These are phyloP conservation scores for Lysiphlebus fabarum DNA, from an alignment of 1,140 invertebrate genomes.

Conservation along the genomic window DNA sequence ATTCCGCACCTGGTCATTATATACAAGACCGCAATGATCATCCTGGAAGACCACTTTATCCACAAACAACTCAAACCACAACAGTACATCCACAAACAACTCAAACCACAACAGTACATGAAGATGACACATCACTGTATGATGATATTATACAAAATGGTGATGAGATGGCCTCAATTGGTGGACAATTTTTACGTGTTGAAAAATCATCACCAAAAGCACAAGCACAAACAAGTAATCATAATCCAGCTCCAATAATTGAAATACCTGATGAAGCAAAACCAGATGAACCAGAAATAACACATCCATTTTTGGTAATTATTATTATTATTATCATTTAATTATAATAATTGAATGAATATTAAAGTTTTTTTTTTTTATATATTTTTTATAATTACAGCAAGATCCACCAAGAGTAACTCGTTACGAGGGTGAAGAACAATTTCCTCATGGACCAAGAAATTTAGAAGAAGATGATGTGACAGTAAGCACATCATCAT, in stretches of 20 bases:
- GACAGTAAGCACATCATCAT: slow-evolving; percentile 32
- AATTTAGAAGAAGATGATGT: slow-evolving; percentile 60
- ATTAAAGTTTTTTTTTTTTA: slow-evolving; percentile 32
- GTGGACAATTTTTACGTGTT: slow-evolving; percentile 46
- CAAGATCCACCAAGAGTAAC: slow-evolving; percentile 58
- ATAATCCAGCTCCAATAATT: slow-evolving; percentile 39
- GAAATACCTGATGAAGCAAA: slow-evolving; percentile 37
- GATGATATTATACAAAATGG: slow-evolving; percentile 63
- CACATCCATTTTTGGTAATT: slow-evolving; percentile 47
- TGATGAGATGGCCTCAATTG: slow-evolving; percentile 53
- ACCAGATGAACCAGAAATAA: slow-evolving; percentile 36
- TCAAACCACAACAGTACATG: slow-evolving; percentile 30
- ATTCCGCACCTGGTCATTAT: slow-evolving; percentile 43
- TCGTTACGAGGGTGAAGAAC: slow-evolving; percentile 61
- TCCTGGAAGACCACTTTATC: slow-evolving; percentile 56
- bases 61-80: slow-evolving; percentile 38
- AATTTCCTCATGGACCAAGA: slow-evolving; percentile 79
- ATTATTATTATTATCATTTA: slow-evolving; percentile 13
- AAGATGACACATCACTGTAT: slow-evolving; percentile 55
- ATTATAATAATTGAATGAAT: not conserved
- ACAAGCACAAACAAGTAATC: slow-evolving; percentile 54
- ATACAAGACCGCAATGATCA: slow-evolving; percentile 49
- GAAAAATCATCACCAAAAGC: slow-evolving; percentile 47
- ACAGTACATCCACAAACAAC: slow-evolving; percentile 41
- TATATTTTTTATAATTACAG: slow-evolving; percentile 18